A percentile compares a stretch with the other conserved stretches of the same genome.
These are phyloP conservation scores for Keiferia lycopersicella DNA, from an alignment of 2,888 invertebrate species.

Conservation along the genomic window DNA sequence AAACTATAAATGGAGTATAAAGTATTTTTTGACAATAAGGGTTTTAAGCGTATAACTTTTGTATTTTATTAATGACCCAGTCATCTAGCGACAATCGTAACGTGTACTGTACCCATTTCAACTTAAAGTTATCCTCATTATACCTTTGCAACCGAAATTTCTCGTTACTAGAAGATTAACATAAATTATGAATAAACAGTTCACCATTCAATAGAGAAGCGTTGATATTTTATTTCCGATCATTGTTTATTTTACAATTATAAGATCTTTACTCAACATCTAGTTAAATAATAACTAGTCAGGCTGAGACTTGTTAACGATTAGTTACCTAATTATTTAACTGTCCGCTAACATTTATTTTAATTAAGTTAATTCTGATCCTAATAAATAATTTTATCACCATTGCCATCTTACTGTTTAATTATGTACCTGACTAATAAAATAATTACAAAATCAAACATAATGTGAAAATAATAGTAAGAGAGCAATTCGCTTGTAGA, in stretches of 20 bases:
- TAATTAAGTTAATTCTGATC: background rate
- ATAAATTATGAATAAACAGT: no score
- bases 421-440: background rate
- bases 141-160: background rate
- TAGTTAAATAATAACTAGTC: background rate
- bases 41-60: no score
- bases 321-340: background rate
- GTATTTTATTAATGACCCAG: no score
- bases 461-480: no score
- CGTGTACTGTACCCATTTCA: no score
- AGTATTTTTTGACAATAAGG: no score
- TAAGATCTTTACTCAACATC: constrained; percentile 6
- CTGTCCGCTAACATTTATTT: background rate
- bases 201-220: background rate
- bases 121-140: background rate
- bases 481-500: no score
- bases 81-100: no score
- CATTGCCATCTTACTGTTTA: background rate
- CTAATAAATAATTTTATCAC: background rate
- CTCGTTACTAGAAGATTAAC: background rate
- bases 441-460: no score
- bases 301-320: background rate
- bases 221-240: background rate
- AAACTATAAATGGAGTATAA: no score
- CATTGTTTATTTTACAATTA: background rate